These are phyloP conservation scores for Drosophila trichaetosa DNA, from an alignment of 2,888 invertebrate genomes.

Conservation along the genomic window DNA sequence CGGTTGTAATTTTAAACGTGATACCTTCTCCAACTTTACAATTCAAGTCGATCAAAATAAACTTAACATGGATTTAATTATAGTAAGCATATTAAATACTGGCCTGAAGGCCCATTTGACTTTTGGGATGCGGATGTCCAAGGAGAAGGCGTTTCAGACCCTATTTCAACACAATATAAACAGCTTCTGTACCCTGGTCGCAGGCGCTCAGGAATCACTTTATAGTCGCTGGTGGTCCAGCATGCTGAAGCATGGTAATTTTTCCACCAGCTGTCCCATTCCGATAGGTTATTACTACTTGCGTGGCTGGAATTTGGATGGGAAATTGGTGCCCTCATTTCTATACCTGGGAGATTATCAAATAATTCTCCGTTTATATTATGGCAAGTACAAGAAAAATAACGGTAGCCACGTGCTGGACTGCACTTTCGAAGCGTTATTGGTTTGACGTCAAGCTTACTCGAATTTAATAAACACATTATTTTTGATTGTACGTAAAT, in stretches of 20 bases:
- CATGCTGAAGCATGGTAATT: slow-evolving; percentile 64
- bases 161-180: slow-evolving; percentile 64
- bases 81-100: slow-evolving; percentile 15
- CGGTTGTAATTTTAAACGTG: slow-evolving; percentile 37
- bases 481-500: slow-evolving; percentile 4
- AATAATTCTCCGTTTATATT: slow-evolving; percentile 45
- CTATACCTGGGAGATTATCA: slow-evolving; percentile 68
- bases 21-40: slow-evolving; percentile 59
- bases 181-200: slow-evolving; percentile 58
- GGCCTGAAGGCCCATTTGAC: slow-evolving; percentile 59
- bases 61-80: slow-evolving; percentile 42
- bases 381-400: slow-evolving; percentile 46
- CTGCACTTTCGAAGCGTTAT: slow-evolving; percentile 44
- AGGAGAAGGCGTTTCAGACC: slow-evolving; percentile 48
- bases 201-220: slow-evolving; percentile 42
- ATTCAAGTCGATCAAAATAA: slow-evolving; percentile 36
- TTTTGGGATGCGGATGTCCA: slow-evolving; percentile 56
- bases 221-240: slow-evolving; percentile 52
- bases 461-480: neutral
- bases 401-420: slow-evolving; percentile 37
- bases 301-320: slow-evolving; percentile 53
- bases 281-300: slow-evolving; percentile 61
- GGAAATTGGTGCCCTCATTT: slow-evolving; percentile 57
- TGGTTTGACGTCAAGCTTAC: neutral
- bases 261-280: slow-evolving; percentile 57